Evolutionary conservation across 2,888 invertebrate species (phyloP).

Genomic region (Andrena chrysosceles): DNA sequence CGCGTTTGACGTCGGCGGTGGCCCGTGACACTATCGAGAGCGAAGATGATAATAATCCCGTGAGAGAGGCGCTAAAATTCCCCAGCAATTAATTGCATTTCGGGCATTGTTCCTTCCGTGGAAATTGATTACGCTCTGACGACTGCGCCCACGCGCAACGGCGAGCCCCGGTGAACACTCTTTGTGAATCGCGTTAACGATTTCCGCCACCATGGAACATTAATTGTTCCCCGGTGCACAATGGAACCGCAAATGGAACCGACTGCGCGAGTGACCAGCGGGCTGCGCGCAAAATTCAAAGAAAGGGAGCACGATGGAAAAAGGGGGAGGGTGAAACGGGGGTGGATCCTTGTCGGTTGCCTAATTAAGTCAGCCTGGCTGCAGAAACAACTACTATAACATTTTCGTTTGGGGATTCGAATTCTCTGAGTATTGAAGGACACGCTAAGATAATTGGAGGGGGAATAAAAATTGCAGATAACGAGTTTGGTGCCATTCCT

Average conservation of each 20-base stretch:
- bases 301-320: constrained; percentile 25
- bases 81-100: constrained; percentile 64
- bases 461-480: no score
- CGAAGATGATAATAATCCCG: constrained; percentile 33
- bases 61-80: constrained; percentile 37
- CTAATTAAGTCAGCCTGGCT: constrained; percentile 57
- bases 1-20: background rate
- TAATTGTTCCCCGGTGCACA: constrained; percentile 67
- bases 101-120: constrained; percentile 57
- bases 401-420: background rate
- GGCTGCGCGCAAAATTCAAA: constrained; percentile 26
- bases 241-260: constrained; percentile 46
- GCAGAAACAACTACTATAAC: background rate
- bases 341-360: constrained; percentile 31
- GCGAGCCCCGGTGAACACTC: constrained; percentile 19
- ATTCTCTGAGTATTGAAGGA: no score
- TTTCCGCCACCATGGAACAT: constrained; percentile 58
- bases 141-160: constrained; percentile 48
- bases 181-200: constrained; percentile 68
- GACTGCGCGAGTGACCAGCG: constrained; percentile 42
- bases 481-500: no score
- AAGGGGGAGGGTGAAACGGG: background rate
- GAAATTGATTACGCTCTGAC: constrained; percentile 66
- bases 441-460: no score
- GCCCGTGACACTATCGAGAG: constrained; percentile 13